These are phyloP conservation scores for Galerucella nymphaeae DNA, from an alignment of 2,888 invertebrate species.

Conservation along the genomic window DNA sequence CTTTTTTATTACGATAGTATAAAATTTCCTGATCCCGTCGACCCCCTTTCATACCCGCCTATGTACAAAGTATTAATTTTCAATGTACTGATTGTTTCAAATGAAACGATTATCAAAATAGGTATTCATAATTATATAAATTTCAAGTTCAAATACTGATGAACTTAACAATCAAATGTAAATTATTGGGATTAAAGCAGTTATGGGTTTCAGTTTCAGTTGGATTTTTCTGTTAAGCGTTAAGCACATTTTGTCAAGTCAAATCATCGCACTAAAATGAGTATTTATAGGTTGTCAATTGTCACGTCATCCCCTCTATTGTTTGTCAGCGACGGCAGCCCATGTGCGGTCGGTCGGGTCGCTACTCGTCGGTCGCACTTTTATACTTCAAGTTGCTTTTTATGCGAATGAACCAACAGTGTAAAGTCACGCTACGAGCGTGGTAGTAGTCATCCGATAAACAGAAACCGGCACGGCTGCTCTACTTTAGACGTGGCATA, in stretches of 20 bases:
- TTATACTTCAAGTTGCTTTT: constrained; percentile 59
- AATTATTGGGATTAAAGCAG: neutral
- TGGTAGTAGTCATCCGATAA: constrained; percentile 56
- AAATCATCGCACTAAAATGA: constrained; percentile 23
- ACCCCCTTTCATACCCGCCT: neutral
- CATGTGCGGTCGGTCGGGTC: constrained; percentile 51
- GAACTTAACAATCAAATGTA: neutral
- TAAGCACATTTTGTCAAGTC: constrained; percentile 12
- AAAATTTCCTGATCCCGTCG: neutral
- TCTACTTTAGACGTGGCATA: constrained; percentile 62
- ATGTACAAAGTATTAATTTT: neutral
- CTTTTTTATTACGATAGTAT: neutral
- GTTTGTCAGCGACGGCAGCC: constrained; percentile 52
- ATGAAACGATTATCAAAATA: no score
- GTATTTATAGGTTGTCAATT: constrained; percentile 38
- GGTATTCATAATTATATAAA: no score
- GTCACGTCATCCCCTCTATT: constrained; percentile 58
- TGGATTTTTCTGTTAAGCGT: neutral
- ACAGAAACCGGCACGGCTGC: constrained; percentile 56
- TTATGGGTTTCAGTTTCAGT: neutral
- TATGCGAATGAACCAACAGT: constrained; percentile 60
- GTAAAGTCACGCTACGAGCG: constrained; percentile 55
- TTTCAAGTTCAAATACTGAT: no score
- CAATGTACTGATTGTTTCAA: neutral
- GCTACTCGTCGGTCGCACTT: constrained; percentile 56